Evolutionary conservation across 2,113 vertebrate genomes (phyloP), one percentile per base, ranked within the genome.

Genomic region (Ochotona princeps): DNA sequence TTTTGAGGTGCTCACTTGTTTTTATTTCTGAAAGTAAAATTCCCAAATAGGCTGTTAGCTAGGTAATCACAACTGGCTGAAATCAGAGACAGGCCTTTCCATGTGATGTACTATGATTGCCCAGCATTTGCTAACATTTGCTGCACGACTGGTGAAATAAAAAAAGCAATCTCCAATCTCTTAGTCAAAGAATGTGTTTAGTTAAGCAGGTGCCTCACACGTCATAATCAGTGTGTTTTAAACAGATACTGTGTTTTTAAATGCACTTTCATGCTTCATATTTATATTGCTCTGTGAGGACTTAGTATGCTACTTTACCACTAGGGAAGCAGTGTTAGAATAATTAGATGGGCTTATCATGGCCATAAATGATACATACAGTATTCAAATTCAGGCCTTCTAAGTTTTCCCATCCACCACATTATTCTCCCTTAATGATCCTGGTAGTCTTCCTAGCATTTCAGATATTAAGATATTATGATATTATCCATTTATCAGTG

Each of bases 1-100:
- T 57, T 18, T 5, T 57, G 54, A 57, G 18, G 54, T 57, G 18
- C 17, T 57, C 54, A 57, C 18, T 17, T 57, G 18, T 57, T 74
- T 74, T 35, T 83, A 21, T 30, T 75, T 82, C n/a, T 83, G 28
- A 92, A 83, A 86, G n/a, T 72, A 47, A 86, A 89, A 87, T 91
- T 65, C 35, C 47, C 69, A 60, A 85, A 20, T 35, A 51, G 60
- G 70, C n/a, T 79, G 35, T 35, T 3, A 92, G 21, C 17, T 76
- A 87, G 13, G 1, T 51, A 15, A 69, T 44, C 60, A 2, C 74
- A 44, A 44, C 26, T 75, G 28, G 17, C 8, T n/a, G 12, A 44
- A 32, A 65, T 54, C 13, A 5, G 30, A 8, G 44, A 57, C 67
- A 81, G 30, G n/a, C 7, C 30, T 76, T 63, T 49, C 38, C 44